These are phyloP conservation scores for Gortyna flavago DNA, from an alignment of 2,888 invertebrate genomes.

Conservation along the genomic window DNA sequence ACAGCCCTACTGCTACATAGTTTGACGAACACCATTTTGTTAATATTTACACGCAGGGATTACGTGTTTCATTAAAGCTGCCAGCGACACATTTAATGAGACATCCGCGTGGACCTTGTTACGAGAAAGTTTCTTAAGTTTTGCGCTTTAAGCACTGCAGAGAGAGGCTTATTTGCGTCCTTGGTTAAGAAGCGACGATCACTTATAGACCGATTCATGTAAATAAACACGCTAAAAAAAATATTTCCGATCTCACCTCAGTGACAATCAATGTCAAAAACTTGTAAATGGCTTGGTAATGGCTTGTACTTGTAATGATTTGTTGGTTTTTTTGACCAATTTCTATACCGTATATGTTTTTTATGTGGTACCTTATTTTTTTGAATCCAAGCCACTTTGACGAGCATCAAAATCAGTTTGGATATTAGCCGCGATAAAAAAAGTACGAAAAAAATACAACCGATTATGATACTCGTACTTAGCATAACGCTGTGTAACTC, in stretches of 20 bases:
- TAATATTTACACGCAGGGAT: conserved; percentile 42
- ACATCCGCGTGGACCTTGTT: conserved; percentile 19
- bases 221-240: no score
- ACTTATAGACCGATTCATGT: not conserved
- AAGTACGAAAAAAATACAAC: not conserved
- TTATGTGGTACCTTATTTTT: not conserved
- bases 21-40: conserved; percentile 42
- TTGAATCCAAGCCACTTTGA: not conserved
- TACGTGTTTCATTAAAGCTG: conserved; percentile 54
- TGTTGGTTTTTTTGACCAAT: no score
- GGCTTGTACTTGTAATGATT: no score
- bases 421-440: no score
- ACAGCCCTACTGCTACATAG: conserved; percentile 23
- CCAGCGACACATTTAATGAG: conserved; percentile 37
- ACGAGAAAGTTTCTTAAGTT: conserved; percentile 30
- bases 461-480: no score
- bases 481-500: not conserved
- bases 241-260: not conserved
- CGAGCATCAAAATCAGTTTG: not conserved
- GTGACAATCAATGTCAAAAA: not conserved
- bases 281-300: no score
- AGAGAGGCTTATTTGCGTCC: not conserved
- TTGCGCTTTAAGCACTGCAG: conserved; percentile 13
- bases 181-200: not conserved
- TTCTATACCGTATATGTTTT: not conserved